phyloP scores from a whole-genome alignment of 2,888 invertebrate species.

The Dexiosoma caninum region DNA sequence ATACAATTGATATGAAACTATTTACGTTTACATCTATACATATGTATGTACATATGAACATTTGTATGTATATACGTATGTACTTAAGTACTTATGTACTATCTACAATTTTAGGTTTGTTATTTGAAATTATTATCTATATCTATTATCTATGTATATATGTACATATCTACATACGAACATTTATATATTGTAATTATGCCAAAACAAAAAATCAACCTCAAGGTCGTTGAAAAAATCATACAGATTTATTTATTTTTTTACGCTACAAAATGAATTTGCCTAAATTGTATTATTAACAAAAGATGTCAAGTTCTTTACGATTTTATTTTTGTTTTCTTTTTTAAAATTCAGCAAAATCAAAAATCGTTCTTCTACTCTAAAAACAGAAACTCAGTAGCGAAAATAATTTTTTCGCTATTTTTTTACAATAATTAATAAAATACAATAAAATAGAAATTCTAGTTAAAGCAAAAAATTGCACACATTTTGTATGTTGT shows the following conservation, averaged over 20 bases:
- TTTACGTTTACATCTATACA: background rate
- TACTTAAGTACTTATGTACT: no score
- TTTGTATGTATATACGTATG: background rate
- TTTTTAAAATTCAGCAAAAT: background rate
- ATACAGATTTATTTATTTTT: background rate
- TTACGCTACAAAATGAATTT: background rate
- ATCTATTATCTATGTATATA: no score
- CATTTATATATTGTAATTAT: conserved; percentile 10
- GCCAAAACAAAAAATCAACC: background rate
- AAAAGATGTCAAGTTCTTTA: background rate
- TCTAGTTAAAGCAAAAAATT: background rate
- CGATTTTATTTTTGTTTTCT: no score
- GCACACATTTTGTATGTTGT: background rate
- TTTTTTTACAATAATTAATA: no score
- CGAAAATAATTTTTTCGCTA: background rate
- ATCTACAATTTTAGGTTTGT: background rate
- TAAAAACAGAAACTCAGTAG: background rate
- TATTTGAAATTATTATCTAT: background rate
- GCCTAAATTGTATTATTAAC: background rate
- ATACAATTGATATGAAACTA: background rate
- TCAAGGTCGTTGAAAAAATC: conserved; percentile 26
- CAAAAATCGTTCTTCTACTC: background rate
- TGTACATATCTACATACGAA: no score
- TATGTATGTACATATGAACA: no score
- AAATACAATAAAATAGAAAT: background rate